phyloP scores from a whole-genome alignment of 1,140 invertebrate genomes.

The Micrasema longulum region DNA sequence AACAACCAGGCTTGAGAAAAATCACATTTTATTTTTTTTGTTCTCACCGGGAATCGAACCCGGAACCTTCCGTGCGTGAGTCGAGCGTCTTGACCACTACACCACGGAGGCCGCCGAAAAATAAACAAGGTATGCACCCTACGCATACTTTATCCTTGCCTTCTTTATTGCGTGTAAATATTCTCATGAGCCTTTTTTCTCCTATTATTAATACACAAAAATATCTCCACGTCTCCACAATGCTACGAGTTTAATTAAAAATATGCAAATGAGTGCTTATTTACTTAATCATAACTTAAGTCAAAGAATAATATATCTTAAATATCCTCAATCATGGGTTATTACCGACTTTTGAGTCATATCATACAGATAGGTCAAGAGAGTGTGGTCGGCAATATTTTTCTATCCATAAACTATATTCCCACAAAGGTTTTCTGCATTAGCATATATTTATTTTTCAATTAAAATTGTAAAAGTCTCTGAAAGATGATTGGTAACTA shows the following conservation, averaged over 20 bases:
- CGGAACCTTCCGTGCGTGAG: too few species aligned
- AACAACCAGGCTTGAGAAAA: too few species aligned
- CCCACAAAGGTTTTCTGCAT: conserved; percentile 44
- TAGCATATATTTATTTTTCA: conserved; percentile 52
- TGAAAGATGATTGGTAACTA: conserved; percentile 47
- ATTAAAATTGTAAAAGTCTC: conserved; percentile 50
- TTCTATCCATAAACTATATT: conserved; percentile 24
- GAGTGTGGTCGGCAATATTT: conserved; percentile 16
- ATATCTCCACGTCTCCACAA: too few species aligned
- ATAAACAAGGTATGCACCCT: too few species aligned
- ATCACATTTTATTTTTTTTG: too few species aligned
- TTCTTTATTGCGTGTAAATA: too few species aligned
- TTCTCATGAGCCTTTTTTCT: too few species aligned
- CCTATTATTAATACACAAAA: too few species aligned
- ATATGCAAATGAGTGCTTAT: conserved; percentile 33
- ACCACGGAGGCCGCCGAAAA: too few species aligned
- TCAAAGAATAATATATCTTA: conserved; percentile 23
- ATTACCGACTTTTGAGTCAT: neutral
- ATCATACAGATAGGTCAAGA: conserved; percentile 7
- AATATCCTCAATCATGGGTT: conserved; percentile 5
- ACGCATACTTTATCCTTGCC: too few species aligned
- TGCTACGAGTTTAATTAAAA: conserved; percentile 18
- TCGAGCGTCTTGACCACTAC: too few species aligned
- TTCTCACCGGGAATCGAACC: too few species aligned
- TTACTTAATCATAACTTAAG: conserved; percentile 13